Percentiles rank a stretch among this genome's conserved stretches.
phyloP scores from a whole-genome alignment of 1,140 invertebrate species.

The Drosophila insularis region DNA sequence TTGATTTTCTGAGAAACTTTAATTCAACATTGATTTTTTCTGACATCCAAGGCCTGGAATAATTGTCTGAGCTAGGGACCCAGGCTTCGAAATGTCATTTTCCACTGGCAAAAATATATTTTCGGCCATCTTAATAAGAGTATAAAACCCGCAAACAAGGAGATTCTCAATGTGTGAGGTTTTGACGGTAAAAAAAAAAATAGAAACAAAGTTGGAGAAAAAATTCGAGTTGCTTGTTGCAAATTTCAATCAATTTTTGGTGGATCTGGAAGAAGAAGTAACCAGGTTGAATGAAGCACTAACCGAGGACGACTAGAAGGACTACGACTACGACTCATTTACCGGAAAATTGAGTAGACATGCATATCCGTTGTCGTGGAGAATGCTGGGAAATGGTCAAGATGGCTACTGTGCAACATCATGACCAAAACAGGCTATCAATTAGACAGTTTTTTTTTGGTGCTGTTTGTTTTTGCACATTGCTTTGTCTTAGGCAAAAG shows the following conservation, averaged over 20 bases:
- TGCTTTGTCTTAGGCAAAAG: slow-evolving; percentile 65
- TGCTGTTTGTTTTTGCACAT: slow-evolving; percentile 15
- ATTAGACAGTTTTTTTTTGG: slow-evolving; percentile 51
- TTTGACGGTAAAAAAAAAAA: slow-evolving; percentile 43
- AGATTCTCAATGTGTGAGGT: slow-evolving; percentile 44
- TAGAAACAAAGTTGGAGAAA: slow-evolving; percentile 18
- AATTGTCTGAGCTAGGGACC: too few relatives aligned
- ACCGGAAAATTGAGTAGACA: slow-evolving; percentile 80
- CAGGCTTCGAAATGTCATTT: too few relatives aligned
- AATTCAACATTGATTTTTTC: too few relatives aligned
- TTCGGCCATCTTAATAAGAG: background rate
- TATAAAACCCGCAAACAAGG: slow-evolving; percentile 56
- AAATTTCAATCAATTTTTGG: slow-evolving; percentile 77
- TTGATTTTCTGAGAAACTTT: background rate
- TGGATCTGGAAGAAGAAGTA: slow-evolving; percentile 41
- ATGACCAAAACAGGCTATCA: slow-evolving; percentile 43
- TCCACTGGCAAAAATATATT: background rate
- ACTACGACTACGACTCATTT: slow-evolving; percentile 55
- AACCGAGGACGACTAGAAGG: slow-evolving; percentile 8
- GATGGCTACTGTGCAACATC: slow-evolving; percentile 46
- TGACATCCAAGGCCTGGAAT: too few relatives aligned
- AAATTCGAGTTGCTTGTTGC: slow-evolving; percentile 65
- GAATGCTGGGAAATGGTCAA: slow-evolving; percentile 72
- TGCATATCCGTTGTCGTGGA: slow-evolving; percentile 56
- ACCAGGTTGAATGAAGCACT: background rate